A percentile compares a stretch with the other conserved stretches of the same genome.
Conservation (phyloP, 30 jellyfish, hydroid and myxozoan genomes). For the Cassiopea xamachana region DNA sequence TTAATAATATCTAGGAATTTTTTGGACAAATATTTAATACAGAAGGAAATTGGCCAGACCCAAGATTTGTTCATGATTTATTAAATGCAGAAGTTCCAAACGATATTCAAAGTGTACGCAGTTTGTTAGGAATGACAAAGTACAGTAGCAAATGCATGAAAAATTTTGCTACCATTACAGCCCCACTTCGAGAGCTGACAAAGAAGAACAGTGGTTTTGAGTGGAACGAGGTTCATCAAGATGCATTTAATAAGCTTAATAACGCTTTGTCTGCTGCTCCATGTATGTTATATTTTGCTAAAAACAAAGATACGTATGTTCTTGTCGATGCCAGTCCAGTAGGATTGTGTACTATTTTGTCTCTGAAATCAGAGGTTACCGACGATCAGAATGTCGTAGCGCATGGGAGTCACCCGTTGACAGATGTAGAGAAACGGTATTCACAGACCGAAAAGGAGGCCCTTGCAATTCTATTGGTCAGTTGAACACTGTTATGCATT, state of each 20-base stretch:
- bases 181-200: not conserved
- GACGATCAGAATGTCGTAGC: too few relatives aligned
- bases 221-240: not conserved
- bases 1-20: not conserved
- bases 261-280: not conserved
- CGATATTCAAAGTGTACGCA: not conserved
- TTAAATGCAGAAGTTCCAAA: not conserved
- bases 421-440: conserved; percentile 45
- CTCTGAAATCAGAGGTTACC: too few relatives aligned
- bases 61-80: not conserved
- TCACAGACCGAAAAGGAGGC: conserved; percentile 47
- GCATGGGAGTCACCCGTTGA: not conserved
- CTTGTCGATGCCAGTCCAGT: conserved; percentile 43
- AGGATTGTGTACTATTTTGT: conserved; percentile 31
- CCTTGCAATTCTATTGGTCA: not conserved
- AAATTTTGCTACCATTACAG: not conserved
- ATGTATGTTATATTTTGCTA: conserved; percentile 18
- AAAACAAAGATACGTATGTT: conserved; percentile 5
- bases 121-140: not conserved
- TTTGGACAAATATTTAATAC: not conserved
- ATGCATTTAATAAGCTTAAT: not conserved
- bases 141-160: not conserved
- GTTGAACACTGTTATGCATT: not conserved
- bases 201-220: not conserved
- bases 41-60: not conserved